Evolutionary conservation across 2,797 vertebrate species (phyloP).

Genomic region (Erethizon dorsatum): DNA sequence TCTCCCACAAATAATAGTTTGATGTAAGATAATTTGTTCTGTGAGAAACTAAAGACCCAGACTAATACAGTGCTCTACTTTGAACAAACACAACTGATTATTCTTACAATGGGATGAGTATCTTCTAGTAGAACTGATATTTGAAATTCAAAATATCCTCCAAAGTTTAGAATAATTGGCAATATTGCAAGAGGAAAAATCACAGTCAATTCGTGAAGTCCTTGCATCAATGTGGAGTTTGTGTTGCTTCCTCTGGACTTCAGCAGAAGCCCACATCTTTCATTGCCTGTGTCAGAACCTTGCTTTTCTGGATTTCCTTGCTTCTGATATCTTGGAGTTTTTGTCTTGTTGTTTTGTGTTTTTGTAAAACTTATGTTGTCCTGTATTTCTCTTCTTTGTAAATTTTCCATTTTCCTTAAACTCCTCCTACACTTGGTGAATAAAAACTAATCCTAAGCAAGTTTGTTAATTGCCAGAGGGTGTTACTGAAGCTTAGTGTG

Average conservation of each 20-base stretch:
- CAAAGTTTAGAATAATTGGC: neutral
- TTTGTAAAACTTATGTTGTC: neutral
- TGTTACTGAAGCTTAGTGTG: neutral
- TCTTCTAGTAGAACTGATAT: constrained; percentile 1
- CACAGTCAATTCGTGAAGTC: neutral
- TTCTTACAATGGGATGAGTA: neutral
- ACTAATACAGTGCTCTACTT: neutral
- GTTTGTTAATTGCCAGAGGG: constrained; percentile 26
- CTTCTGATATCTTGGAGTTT: neutral
- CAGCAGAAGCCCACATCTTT: neutral
- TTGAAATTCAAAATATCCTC: constrained; percentile 29
- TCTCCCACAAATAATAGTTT: neutral
- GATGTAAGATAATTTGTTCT: neutral
- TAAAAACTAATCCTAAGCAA: constrained; percentile 20
- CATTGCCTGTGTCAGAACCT: neutral
- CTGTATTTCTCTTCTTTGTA: neutral
- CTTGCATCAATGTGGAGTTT: neutral
- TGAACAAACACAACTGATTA: neutral
- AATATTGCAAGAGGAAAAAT: neutral
- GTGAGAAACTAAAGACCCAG: neutral
- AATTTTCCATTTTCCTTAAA: constrained; percentile 50
- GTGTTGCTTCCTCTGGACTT: neutral
- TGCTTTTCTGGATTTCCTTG: neutral
- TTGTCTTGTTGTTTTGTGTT: neutral
- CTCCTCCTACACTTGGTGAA: neutral